These are phyloP conservation scores for Paratrypauchen microcephalus DNA, from an alignment of 2,797 vertebrate species.

Conservation along the genomic window DNA sequence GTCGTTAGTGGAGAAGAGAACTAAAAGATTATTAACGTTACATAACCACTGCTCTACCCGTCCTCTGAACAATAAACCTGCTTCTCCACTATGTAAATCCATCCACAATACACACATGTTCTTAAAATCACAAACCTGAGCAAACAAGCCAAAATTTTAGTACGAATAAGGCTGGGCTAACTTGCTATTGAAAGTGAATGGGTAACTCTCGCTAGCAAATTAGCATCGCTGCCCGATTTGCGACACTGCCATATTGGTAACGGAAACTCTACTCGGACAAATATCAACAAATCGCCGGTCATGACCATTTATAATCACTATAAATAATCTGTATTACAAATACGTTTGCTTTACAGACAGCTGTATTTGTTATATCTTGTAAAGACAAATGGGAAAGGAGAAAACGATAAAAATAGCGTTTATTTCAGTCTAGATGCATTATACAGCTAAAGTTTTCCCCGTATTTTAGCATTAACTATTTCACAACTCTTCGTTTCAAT, in stretches of 20 bases:
- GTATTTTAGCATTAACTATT: background rate
- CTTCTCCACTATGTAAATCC: too few species aligned
- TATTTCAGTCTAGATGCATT: background rate
- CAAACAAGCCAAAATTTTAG: background rate
- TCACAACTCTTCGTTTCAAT: background rate
- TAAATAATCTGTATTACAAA: too few species aligned
- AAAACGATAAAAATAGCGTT: background rate
- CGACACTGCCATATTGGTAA: background rate
- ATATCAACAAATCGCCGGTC: background rate
- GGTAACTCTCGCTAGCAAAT: background rate
- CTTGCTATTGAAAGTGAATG: too few species aligned
- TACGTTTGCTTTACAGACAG: background rate
- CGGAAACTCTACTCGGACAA: background rate
- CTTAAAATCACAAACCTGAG: background rate
- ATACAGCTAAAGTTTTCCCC: background rate
- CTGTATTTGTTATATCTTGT: background rate
- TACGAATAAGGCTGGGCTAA: background rate
- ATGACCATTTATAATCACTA: background rate
- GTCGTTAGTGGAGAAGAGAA: background rate
- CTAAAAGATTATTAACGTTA: constrained; percentile 28
- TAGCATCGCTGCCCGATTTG: constrained; percentile 2
- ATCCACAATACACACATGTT: background rate
- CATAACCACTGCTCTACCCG: background rate
- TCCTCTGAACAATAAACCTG: background rate
- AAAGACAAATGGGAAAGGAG: background rate